A percentile compares a stretch with the other conserved stretches of the same genome.
Conservation (phyloP, 2,113 vertebrate species). For the Melanerpes aurifrons region DNA sequence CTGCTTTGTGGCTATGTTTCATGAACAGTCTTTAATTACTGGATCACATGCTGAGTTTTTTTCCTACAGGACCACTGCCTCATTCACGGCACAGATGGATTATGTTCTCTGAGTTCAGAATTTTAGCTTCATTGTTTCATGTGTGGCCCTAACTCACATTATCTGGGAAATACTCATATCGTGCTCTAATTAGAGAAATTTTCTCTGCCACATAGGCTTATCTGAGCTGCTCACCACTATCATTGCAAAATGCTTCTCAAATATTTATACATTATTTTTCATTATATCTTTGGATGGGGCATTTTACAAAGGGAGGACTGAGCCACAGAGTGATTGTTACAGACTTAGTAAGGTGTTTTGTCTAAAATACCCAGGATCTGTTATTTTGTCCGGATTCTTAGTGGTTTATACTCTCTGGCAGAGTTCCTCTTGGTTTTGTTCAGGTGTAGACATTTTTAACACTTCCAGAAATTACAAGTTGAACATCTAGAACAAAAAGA, state of each 20-base stretch:
- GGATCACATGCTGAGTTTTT: not conserved
- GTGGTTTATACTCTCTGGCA: not conserved
- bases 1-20: not conserved
- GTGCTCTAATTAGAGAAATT: not conserved
- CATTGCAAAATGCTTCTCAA: not conserved
- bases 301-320: not conserved
- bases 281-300: not conserved
- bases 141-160: not conserved
- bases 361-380: not conserved
- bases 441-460: not conserved
- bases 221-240: not conserved
- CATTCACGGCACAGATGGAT: slow-evolving; percentile 36
- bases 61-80: slow-evolving; percentile 22
- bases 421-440: not conserved
- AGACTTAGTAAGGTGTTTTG: not conserved
- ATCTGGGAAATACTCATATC: not conserved
- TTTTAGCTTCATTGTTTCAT: not conserved
- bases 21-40: slow-evolving; percentile 39
- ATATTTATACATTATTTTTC: not conserved
- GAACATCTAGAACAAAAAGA: not conserved
- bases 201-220: not conserved
- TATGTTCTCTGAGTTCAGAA: slow-evolving; percentile 1
- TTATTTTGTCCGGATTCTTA: not conserved
- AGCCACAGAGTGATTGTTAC: not conserved
- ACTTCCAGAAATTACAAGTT: not conserved